Evolutionary conservation across 2,113 vertebrate species (phyloP), one percentile per base, ranked within the genome.

Genomic region (Neogale vison): DNA sequence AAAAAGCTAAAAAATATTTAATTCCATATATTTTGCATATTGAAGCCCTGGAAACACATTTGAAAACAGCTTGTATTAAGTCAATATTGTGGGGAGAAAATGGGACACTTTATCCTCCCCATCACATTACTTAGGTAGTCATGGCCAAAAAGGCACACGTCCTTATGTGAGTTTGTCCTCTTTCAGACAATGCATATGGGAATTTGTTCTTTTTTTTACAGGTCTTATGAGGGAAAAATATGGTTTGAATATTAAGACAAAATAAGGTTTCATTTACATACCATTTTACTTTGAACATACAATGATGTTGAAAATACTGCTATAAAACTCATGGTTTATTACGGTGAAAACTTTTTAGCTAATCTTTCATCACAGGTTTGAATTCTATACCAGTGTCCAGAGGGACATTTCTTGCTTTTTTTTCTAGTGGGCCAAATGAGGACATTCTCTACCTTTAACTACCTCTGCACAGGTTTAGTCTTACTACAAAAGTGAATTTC

Each of bases 281-380:
- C 14, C 18, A 24, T 76, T 86, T 65, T 91, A 67, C n/a, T 87
- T 90, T 89, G 55, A 90, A 96, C 89, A 74, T 72, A 96, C 1
- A 84, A 18, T 42, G 4, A 39, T 81, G 20, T 61, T 85, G 29
- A 90, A 97, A 93, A 72, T 89, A 72, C 21, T 89, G 34, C 89
- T 93, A 17, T 69, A 72, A 96, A 93, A 34, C 8, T 14, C 15
- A 61, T 79, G 6, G 36, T 93, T 71, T 61, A 50, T 52, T 47
- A 61, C 42, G 21, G 29, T 74, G 8, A 96, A 69, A 69, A 82
- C 2, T 11, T 90, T 21, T 85, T 81, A 67, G 21, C 10, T 88
- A 36, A 63, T n/a, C 18, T 87, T 89, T 89, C 23, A 4, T 67
- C 89, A 87, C 63, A 50, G 71, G 69, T 81, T 96, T 77, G 18